phyloP scores from a whole-genome alignment of 2,797 vertebrate genomes.

The Tauraco hartlaubi region DNA sequence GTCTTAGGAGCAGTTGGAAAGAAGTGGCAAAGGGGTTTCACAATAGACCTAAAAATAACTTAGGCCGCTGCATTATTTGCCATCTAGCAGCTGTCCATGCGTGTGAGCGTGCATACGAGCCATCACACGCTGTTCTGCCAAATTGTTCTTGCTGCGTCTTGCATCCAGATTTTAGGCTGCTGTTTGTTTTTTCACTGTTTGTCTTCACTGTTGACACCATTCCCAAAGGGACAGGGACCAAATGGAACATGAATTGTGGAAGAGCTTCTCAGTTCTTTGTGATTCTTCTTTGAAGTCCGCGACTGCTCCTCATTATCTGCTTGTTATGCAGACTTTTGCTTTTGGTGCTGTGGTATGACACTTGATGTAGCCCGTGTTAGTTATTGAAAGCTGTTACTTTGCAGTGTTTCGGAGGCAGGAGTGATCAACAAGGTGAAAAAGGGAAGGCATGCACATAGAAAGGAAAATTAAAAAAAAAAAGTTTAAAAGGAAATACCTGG shows the following conservation, averaged over 20 bases:
- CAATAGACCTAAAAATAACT: conserved; percentile 51
- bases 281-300: neutral
- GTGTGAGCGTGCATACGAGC: neutral
- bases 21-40: neutral
- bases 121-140: neutral
- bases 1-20: conserved; percentile 26
- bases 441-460: neutral
- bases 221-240: neutral
- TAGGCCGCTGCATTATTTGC: neutral
- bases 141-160: neutral
- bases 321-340: conserved; percentile 19
- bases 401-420: neutral
- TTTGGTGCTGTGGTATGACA: neutral
- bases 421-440: neutral
- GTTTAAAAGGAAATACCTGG: neutral
- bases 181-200: neutral
- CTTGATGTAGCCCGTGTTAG: neutral
- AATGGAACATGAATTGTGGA: neutral
- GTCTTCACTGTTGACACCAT: neutral
- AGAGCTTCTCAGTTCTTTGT: neutral
- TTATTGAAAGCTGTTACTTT: neutral
- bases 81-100: neutral
- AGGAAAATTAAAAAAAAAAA: neutral
- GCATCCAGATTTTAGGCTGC: neutral
- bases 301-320: neutral